phyloP scores from a whole-genome alignment of 30 jellyfish, hydroid and myxozoan species.

The Hydractinia symbiolongicarpus region DNA sequence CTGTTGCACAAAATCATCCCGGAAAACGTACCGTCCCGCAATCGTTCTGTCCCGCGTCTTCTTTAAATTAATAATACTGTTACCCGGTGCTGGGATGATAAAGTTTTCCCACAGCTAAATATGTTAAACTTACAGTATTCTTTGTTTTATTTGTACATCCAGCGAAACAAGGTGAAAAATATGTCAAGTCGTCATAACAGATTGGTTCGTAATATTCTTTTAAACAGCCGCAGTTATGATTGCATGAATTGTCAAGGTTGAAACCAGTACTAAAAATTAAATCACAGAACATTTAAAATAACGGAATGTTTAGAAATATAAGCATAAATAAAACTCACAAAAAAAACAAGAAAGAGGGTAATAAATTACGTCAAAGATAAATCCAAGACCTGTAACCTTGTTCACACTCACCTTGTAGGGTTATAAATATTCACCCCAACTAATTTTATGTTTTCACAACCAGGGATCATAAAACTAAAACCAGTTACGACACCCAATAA shows the following conservation, averaged over 20 bases:
- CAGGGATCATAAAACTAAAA: constrained; percentile 14
- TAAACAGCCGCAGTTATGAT: constrained; percentile 44
- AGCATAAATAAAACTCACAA: too few relatives aligned
- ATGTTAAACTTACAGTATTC: background rate
- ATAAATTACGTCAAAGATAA: background rate
- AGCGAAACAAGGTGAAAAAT: constrained; percentile 65
- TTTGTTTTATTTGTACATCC: constrained; percentile 40
- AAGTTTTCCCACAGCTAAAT: background rate
- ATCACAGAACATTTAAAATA: background rate
- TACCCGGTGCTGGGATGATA: background rate
- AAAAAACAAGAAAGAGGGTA: background rate
- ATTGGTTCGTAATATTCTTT: constrained; percentile 37
- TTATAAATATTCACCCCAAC: constrained; percentile 11
- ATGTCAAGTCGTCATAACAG: constrained; percentile 40
- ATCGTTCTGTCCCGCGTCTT: too few relatives aligned
- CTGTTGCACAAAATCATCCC: too few relatives aligned
- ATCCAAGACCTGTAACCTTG: background rate
- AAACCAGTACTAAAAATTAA: background rate
- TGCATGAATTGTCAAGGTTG: constrained; percentile 22
- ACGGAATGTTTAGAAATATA: too few relatives aligned
- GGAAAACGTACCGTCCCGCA: too few relatives aligned
- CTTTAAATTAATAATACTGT: background rate
- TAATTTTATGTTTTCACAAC: constrained; percentile 11
- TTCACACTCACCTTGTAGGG: constrained; percentile 1
- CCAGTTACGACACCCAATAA: background rate